Conservation (phyloP, 2,888 invertebrate genomes). For the Agonopterix subpropinquella region DNA sequence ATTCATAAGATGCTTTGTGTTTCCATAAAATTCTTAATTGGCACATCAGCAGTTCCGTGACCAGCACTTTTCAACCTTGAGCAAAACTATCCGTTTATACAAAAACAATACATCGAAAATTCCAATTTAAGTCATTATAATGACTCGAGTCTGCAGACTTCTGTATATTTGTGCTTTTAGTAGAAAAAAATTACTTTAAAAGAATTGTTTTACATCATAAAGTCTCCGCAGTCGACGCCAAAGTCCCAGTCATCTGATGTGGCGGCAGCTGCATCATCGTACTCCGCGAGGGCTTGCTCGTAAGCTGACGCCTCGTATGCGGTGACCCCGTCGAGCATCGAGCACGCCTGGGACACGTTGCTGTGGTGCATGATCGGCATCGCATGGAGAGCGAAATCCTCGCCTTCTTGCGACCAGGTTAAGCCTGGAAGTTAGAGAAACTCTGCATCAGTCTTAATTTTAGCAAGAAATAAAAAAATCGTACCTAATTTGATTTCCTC, state of each 20-base stretch:
- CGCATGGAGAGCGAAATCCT: constrained; percentile 79
- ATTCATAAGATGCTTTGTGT: constrained; percentile 36
- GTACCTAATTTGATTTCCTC: too few relatives aligned
- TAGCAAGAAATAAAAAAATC: too few relatives aligned
- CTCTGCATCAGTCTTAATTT: neutral
- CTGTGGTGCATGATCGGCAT: constrained; percentile 79
- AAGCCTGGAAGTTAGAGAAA: constrained; percentile 54
- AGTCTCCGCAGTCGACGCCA: constrained; percentile 83
- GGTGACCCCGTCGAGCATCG: constrained; percentile 73
- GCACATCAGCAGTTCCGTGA: constrained; percentile 42
- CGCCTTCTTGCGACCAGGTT: constrained; percentile 80
- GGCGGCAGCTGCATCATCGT: constrained; percentile 63
- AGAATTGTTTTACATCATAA: constrained; percentile 76
- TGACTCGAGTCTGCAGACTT: neutral
- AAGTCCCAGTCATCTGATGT: constrained; percentile 81
- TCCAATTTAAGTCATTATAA: neutral
- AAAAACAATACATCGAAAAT: constrained; percentile 3
- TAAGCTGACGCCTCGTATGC: constrained; percentile 76
- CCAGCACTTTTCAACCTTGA: constrained; percentile 45
- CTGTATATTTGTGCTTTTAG: neutral
- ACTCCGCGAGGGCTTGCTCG: constrained; percentile 77
- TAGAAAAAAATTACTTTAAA: neutral
- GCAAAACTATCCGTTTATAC: constrained; percentile 18
- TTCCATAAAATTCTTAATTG: constrained; percentile 28
- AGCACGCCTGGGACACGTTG: constrained; percentile 76